Percentiles rank a stretch among this genome's conserved stretches.
These are phyloP conservation scores for Ophthalmolycus amberensis DNA, from an alignment of 2,113 vertebrate species.

Conservation along the genomic window DNA sequence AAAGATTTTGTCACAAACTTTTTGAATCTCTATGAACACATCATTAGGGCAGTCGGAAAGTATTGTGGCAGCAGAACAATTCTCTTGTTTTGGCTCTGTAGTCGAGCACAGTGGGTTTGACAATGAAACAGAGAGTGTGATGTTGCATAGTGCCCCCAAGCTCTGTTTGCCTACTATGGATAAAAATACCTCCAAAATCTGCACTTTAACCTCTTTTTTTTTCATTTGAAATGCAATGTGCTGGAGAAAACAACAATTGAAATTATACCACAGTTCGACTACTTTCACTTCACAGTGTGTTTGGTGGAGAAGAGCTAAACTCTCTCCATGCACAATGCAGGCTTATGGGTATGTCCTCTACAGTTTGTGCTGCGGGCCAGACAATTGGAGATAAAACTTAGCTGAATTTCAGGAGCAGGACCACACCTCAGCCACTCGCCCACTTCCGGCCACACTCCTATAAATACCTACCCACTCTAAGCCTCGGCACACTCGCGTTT, in stretches of 20 bases:
- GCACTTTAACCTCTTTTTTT: conserved; percentile 22
- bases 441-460: too few relatives aligned
- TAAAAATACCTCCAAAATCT: conserved; percentile 18
- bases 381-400: not conserved
- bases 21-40: conserved; percentile 19
- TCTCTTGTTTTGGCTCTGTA: not conserved
- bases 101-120: not conserved
- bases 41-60: conserved; percentile 40
- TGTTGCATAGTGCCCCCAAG: not conserved
- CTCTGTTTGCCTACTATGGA: conserved; percentile 4
- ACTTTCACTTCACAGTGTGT: not conserved
- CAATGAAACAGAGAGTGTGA: conserved; percentile 20
- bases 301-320: not conserved
- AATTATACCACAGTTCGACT: not conserved
- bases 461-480: too few relatives aligned
- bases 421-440: too few relatives aligned
- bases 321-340: not conserved
- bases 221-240: conserved; percentile 35
- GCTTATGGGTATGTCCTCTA: not conserved
- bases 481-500: too few relatives aligned
- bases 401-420: too few relatives aligned
- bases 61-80: conserved; percentile 16
- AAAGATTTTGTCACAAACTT: conserved; percentile 28
- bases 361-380: conserved; percentile 4
- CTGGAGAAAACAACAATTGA: conserved; percentile 13